phyloP scores from a whole-genome alignment of 2,113 vertebrate species.

The Nyctibius bracteatus region DNA sequence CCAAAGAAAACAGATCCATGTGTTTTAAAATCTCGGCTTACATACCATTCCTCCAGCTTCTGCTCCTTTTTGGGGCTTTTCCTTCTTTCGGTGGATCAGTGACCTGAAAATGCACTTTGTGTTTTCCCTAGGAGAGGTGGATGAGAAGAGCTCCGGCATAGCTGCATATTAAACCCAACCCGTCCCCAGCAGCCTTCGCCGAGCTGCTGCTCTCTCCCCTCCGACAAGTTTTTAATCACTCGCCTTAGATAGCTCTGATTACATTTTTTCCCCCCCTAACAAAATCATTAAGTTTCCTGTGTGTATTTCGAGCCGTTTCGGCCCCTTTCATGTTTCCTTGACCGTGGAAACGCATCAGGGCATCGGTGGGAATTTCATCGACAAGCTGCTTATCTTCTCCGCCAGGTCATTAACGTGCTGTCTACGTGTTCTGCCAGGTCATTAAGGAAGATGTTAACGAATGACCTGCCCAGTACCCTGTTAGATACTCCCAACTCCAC shows the following conservation, averaged over 20 bases:
- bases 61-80: slow-evolving; percentile 50
- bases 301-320: background rate
- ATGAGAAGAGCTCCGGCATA: slow-evolving; percentile 25
- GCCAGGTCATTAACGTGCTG: slow-evolving; percentile 21
- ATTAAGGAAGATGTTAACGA: background rate
- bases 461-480: background rate
- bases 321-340: background rate
- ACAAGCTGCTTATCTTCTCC: slow-evolving; percentile 4
- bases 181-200: background rate
- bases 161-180: slow-evolving; percentile 31
- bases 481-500: background rate
- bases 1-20: slow-evolving; percentile 46
- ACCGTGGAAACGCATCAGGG: background rate
- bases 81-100: background rate
- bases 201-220: background rate
- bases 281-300: background rate
- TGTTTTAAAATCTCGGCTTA: slow-evolving; percentile 26
- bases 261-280: background rate
- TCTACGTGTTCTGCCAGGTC: background rate
- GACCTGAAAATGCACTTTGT: slow-evolving; percentile 51
- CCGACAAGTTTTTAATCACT: background rate
- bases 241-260: background rate
- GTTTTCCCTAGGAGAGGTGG: slow-evolving; percentile 46
- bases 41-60: slow-evolving; percentile 40
- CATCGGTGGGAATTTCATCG: background rate